phyloP scores from a whole-genome alignment of 2,888 invertebrate species.

The Oligia strigilis region DNA sequence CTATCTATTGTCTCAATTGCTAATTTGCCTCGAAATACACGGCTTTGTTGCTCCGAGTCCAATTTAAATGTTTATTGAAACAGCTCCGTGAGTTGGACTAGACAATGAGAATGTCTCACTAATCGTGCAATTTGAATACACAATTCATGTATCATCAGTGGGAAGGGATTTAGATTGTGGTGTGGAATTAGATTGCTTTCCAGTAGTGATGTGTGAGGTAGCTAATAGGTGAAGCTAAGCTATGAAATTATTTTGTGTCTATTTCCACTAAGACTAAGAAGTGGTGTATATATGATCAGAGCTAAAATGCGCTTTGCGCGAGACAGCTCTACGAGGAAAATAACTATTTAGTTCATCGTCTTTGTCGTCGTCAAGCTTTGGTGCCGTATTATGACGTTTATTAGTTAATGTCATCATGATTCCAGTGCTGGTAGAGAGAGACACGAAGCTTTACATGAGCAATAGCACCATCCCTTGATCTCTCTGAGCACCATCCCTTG shows the following conservation, averaged over 20 bases:
- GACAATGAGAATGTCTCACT: constrained; percentile 61
- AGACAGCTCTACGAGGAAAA: background rate
- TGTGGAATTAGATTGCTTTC: constrained; percentile 16
- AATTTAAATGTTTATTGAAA: constrained; percentile 69
- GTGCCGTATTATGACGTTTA: background rate
- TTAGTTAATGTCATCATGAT: background rate
- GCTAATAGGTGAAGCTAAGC: too few species aligned
- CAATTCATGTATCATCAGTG: constrained; percentile 54
- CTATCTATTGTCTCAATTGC: constrained; percentile 57
- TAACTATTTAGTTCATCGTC: background rate
- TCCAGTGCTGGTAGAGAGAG: background rate
- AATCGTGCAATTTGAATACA: constrained; percentile 69
- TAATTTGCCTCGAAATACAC: constrained; percentile 59
- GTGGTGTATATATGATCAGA: too few species aligned
- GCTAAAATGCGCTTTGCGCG: background rate
- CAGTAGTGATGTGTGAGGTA: background rate
- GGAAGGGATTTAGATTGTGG: constrained; percentile 54
- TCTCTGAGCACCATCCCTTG: too few species aligned
- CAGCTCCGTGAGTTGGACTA: constrained; percentile 55
- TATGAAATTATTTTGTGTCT: background rate
- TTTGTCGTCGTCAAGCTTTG: too few species aligned
- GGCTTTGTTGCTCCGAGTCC: constrained; percentile 59
- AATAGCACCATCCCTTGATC: too few species aligned
- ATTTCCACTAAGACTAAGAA: background rate
- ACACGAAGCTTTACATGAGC: background rate